Conservation (phyloP, 1,140 invertebrate genomes). For the Hesperophylax magnus region DNA sequence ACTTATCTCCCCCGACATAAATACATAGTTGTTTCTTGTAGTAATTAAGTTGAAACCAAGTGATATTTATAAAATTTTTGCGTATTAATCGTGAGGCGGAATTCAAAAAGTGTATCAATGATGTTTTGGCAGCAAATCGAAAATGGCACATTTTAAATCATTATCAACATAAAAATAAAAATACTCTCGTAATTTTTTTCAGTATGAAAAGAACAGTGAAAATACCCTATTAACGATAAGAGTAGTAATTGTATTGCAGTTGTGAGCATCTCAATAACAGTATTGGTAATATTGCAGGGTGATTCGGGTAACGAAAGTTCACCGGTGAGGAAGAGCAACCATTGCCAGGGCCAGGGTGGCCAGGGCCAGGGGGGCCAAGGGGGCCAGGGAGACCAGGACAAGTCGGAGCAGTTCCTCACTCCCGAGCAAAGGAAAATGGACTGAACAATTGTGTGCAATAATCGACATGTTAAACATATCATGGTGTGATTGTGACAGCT, state of each 20-base stretch:
- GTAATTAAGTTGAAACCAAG: no score
- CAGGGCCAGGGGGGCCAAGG: constrained; percentile 59
- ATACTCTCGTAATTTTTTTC: no score
- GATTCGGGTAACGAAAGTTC: constrained; percentile 70
- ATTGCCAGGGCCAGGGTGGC: constrained; percentile 65
- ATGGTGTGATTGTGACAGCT: constrained; percentile 72
- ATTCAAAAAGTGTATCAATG: no score
- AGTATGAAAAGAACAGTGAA: no score
- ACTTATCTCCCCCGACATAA: no score
- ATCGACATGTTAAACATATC: constrained; percentile 68
- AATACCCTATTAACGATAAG: no score
- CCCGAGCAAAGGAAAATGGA: constrained; percentile 45
- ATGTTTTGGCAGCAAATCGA: no score
- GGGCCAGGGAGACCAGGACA: constrained; percentile 50
- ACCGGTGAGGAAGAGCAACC: constrained; percentile 68
- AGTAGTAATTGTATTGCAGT: background rate
- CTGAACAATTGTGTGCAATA: constrained; percentile 64
- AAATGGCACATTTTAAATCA: no score
- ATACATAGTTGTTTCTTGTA: no score
- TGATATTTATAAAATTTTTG: no score
- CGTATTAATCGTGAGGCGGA: no score
- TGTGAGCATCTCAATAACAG: constrained; percentile 10
- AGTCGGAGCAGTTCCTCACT: constrained; percentile 36
- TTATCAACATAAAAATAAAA: no score
- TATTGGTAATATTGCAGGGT: constrained; percentile 62